Evolutionary conservation across 2,888 invertebrate genomes (phyloP), one percentile per base, ranked within the genome.

Genomic region (Phengaris alcon): DNA sequence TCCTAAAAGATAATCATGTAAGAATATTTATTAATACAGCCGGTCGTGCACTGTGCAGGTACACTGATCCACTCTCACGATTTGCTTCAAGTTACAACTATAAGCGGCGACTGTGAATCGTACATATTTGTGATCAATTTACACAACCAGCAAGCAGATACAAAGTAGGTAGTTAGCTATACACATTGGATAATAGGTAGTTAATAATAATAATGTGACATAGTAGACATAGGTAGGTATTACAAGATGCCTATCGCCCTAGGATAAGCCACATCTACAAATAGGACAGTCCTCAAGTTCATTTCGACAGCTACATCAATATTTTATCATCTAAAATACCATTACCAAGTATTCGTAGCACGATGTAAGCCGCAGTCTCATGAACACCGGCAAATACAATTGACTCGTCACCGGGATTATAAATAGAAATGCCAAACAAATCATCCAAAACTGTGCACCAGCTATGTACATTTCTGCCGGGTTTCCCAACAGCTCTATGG

Each of bases 381-480:
- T 97, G 88, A 97, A 98, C 10, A 98, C 97, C 0, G 98, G 98
- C 79, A 98, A 94, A 85, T 97, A 98, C 9, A 97, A 90, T 79
- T 95, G 95, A 59, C 97, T 96, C 4, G 97, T 95, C 74, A 97
- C 94, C 1, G 97, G 97, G 76, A 97, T 95, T 0, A 97, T 97
- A 12, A 97, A 85, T 51, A 97, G 87, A 89, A 98, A 97, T 0
- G 97, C 95, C 59, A 97, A 79, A 84, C 96, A 96, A 80, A 97
- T 97, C 94, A 97, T 95, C 95, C 97, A 96, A 87, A 97, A 98
- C 87, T 97, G 97, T 0, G 97, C 96, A 35, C 98, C 98, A 84
- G 97, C 96, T 81, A 95, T 95, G 87, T 97, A 98, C 96, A 98
- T 97, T 92, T 98, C 98, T 0, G 97, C 96, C 9, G 98, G 98